These are phyloP conservation scores for Nyctibius bracteatus DNA, from an alignment of 2,113 vertebrate genomes.

Conservation along the genomic window DNA sequence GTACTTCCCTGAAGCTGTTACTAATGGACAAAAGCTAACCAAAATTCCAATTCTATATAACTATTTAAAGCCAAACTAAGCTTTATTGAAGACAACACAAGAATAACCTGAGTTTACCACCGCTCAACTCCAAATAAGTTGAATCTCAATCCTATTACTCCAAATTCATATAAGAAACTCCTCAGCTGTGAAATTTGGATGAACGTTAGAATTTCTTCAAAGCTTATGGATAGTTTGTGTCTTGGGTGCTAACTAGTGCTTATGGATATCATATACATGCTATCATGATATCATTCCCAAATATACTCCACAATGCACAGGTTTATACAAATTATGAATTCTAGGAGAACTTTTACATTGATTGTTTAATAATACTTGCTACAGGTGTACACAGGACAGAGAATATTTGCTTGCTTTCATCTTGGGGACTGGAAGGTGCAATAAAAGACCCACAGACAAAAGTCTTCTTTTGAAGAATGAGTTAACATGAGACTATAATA, in stretches of 20 bases:
- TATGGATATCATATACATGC: not conserved
- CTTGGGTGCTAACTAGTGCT: not conserved
- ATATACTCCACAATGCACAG: not conserved
- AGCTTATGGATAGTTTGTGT: not conserved
- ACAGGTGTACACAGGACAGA: not conserved
- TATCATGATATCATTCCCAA: not conserved
- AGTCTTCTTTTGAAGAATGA: not conserved
- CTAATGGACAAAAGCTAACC: not conserved
- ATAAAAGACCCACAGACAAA: not conserved
- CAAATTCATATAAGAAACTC: not conserved
- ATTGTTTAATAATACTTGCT: not conserved
- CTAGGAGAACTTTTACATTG: not conserved
- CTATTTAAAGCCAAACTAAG: not conserved
- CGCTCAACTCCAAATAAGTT: accelerated
- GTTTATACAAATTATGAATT: not conserved
- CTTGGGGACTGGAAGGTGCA: not conserved
- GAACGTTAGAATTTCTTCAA: not conserved
- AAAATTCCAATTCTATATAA: not conserved
- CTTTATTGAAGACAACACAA: not conserved
- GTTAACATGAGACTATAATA: not conserved
- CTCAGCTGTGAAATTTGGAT: not conserved
- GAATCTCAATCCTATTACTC: not conserved
- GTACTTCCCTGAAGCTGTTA: not conserved
- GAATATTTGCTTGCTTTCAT: not conserved
- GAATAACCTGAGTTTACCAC: not conserved